Conservation (phyloP, 53 echinoderm and acorn worm genomes). For the Paelopatides confundens region DNA sequence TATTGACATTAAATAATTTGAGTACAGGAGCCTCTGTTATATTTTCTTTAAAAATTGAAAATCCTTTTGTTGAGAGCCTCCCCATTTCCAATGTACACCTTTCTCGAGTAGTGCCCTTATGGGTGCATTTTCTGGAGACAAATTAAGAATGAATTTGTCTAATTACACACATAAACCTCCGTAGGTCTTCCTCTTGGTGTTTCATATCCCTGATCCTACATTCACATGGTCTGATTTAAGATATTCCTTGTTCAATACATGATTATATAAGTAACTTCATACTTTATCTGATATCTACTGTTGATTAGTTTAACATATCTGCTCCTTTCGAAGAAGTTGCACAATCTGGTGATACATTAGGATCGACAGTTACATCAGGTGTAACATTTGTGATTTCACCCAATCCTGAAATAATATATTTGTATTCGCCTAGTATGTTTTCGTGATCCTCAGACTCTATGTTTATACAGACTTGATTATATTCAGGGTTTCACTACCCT, state of each 20-base stretch:
- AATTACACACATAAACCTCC: conserved; percentile 32
- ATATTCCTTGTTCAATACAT: not conserved
- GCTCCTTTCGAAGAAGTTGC: conserved; percentile 2
- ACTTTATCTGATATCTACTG: conserved; percentile 4
- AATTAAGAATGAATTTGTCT: conserved; percentile 16
- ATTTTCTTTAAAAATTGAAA: not conserved
- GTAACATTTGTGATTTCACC: not conserved
- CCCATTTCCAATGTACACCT: conserved; percentile 36
- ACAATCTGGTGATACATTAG: not conserved
- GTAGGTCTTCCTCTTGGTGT: conserved; percentile 48
- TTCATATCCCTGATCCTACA: conserved; percentile 18
- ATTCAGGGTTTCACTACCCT: no score
- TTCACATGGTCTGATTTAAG: conserved; percentile 28
- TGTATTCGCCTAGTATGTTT: not conserved
- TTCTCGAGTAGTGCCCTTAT: conserved; percentile 24
- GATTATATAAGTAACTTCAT: not conserved
- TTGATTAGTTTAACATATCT: conserved; percentile 1
- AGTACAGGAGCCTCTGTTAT: not conserved
- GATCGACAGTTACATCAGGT: not conserved
- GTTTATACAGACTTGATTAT: no score
- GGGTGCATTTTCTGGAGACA: not conserved
- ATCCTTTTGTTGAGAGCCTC: not conserved
- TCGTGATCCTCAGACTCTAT: no score
- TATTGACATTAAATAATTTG: not conserved
- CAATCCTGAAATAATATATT: not conserved